phyloP scores from a whole-genome alignment of 2,113 vertebrate species.

The mouse (Mus musculus) region GRCm39 chr14:57778501-57779000 shows the following conservation, averaged over 20 bases:
- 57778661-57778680: background rate
- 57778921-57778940: background rate
- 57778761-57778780: too few relatives aligned
- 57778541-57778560: background rate
- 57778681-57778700: background rate
- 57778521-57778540: background rate
- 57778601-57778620: background rate
- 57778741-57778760: background rate
- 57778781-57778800: background rate
- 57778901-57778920: background rate
- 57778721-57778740: background rate
- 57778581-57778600: background rate
- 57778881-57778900: rapidly evolving
- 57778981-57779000: background rate
- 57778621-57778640: background rate
- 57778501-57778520: background rate
- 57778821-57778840: background rate
- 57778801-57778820: background rate
- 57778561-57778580: background rate
- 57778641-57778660: too few relatives aligned
- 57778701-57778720: background rate
- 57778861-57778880: background rate
- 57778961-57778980: background rate
- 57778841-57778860: background rate
- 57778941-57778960: background rate